A percentile compares a stretch with the other conserved stretches of the same genome.
Evolutionary conservation across 2,888 invertebrate genomes (phyloP).

Genomic region (Sinelater perroti): DNA sequence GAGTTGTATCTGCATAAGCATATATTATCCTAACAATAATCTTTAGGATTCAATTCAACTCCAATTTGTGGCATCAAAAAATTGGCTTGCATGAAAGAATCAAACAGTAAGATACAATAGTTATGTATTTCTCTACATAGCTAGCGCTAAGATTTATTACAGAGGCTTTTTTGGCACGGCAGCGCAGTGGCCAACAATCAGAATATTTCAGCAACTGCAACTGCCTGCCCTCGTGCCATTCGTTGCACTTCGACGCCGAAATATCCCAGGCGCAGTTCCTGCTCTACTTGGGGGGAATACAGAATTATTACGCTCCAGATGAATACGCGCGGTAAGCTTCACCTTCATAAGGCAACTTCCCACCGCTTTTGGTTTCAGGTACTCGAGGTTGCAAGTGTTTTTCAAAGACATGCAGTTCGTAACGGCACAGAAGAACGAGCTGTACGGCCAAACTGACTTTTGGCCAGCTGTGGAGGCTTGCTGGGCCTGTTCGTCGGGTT

Average conservation of each 20-base stretch:
- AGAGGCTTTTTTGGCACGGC: background rate
- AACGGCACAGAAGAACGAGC: constrained; percentile 65
- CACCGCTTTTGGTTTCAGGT: constrained; percentile 9
- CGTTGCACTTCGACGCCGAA: constrained; percentile 76
- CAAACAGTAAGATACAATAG: constrained; percentile 62
- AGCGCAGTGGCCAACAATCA: background rate
- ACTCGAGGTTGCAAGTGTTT: constrained; percentile 59
- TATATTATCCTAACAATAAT: background rate
- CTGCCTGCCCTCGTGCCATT: constrained; percentile 73
- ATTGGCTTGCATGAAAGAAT: constrained; percentile 64
- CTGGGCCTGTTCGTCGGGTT: constrained; percentile 71
- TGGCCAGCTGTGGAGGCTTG: constrained; percentile 67
- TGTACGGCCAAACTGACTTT: constrained; percentile 67
- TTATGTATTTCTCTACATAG: background rate
- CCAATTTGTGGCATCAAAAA: constrained; percentile 43
- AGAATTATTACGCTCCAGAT: background rate
- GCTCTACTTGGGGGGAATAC: constrained; percentile 60
- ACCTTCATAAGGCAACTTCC: background rate
- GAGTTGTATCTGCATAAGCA: constrained; percentile 17
- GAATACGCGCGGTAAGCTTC: background rate
- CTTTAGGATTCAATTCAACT: constrained; percentile 9
- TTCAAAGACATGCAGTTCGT: constrained; percentile 74
- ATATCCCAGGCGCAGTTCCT: constrained; percentile 76
- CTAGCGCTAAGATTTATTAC: background rate
- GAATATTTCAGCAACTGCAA: constrained; percentile 57